Evolutionary conservation across 2,113 vertebrate genomes (phyloP).

Genomic region (Syngnathus scovelli): DNA sequence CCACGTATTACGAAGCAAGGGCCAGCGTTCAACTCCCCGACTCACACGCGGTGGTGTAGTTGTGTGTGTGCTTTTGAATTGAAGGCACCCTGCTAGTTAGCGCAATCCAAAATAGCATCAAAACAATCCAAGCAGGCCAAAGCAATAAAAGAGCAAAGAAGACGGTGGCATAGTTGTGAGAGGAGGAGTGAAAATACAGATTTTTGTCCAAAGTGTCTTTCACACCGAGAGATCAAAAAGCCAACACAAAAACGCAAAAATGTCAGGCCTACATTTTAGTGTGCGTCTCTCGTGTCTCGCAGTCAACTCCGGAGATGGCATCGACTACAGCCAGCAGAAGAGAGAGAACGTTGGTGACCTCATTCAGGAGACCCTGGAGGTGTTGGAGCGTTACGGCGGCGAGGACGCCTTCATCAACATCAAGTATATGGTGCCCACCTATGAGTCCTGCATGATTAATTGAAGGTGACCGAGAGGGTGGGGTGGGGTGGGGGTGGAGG

Average conservation of each 20-base stretch:
- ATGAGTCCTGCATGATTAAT: conserved; percentile 81
- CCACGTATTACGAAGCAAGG: neutral
- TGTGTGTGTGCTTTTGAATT: neutral
- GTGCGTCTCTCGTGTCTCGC: conserved; percentile 17
- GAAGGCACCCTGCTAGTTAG: neutral
- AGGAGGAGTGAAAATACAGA: neutral
- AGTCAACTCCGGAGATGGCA: conserved; percentile 86
- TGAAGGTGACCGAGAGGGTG: conserved; percentile 22
- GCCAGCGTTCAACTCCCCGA: neutral
- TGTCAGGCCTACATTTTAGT: neutral
- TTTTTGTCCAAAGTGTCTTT: neutral
- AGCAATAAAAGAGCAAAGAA: neutral
- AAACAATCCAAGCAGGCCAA: neutral
- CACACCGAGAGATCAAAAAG: neutral
- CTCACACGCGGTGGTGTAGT: neutral
- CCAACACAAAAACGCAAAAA: neutral
- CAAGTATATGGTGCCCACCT: conserved; percentile 96
- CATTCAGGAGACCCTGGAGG: conserved; percentile 88
- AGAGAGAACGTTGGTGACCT: conserved; percentile 85
- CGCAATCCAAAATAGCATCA: neutral
- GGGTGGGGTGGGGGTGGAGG: neutral
- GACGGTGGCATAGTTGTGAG: neutral
- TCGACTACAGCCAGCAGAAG: conserved; percentile 88
- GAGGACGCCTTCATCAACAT: conserved; percentile 89
- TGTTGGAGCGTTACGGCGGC: conserved; percentile 85